Conservation (phyloP, 2,888 invertebrate species). For the Sceliomorpha sp. region DNA sequence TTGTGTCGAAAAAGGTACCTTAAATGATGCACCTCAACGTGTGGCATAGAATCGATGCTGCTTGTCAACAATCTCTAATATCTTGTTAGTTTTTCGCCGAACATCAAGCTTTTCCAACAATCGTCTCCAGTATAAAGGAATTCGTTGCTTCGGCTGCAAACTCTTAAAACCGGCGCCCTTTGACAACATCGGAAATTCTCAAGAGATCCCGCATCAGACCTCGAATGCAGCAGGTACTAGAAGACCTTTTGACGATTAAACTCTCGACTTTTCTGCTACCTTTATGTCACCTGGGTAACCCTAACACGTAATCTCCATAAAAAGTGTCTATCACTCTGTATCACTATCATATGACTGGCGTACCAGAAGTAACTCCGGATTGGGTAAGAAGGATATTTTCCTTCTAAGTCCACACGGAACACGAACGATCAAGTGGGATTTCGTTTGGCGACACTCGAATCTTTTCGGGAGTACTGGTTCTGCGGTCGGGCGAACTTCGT, state of each 20-base stretch:
- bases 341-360: not conserved
- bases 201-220: constrained; percentile 10
- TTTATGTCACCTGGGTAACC: constrained; percentile 3
- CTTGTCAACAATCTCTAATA: no score
- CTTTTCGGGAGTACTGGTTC: constrained; percentile 4
- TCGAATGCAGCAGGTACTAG: constrained; percentile 20
- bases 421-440: not conserved
- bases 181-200: constrained; percentile 11
- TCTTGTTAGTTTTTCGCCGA: no score
- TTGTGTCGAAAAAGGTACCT: constrained; percentile 19
- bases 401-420: not conserved
- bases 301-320: not conserved
- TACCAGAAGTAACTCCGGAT: not conserved
- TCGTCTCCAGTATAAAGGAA: not conserved
- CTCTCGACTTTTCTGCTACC: not conserved
- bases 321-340: not conserved
- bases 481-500: not conserved
- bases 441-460: constrained; percentile 5
- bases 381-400: no score
- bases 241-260: constrained; percentile 3
- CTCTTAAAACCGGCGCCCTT: not conserved
- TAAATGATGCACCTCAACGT: not conserved
- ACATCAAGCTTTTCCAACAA: no score
- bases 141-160: constrained; percentile 1
- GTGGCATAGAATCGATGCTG: no score